A percentile compares a stretch with the other conserved stretches of the same genome.
Conservation (phyloP, 2,113 vertebrate species). For the Cephalopterus ornatus region DNA sequence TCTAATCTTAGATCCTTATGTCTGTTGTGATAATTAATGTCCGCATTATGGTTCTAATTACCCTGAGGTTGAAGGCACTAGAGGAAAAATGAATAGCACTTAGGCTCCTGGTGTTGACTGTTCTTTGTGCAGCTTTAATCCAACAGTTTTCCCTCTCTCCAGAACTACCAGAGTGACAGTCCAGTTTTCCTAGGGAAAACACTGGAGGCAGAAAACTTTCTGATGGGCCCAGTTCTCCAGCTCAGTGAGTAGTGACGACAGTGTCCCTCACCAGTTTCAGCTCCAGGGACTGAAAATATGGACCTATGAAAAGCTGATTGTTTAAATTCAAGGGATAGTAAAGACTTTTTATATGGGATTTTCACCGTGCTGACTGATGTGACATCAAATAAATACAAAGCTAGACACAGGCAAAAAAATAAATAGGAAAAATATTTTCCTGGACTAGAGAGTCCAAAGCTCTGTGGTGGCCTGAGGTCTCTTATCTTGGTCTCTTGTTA, state of each 20-base stretch:
- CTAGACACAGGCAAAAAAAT: rapidly evolving
- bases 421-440: neutral
- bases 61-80: neutral
- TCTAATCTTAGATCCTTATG: neutral
- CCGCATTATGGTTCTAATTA: neutral
- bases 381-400: neutral
- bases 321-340: neutral
- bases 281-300: neutral
- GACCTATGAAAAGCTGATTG: neutral
- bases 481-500: neutral
- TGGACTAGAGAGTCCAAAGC: neutral
- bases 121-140: neutral
- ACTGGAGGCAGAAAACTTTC: neutral
- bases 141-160: neutral
- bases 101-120: neutral
- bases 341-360: neutral
- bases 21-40: neutral
- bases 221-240: neutral
- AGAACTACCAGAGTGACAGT: neutral
- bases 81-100: neutral
- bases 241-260: neutral
- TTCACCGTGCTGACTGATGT: neutral
- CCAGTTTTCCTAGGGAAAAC: neutral
- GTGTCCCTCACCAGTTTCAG: neutral
- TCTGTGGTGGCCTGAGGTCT: neutral